Evolutionary conservation across 2,888 invertebrate species (phyloP).

Genomic region (Frankliniella intonsa): DNA sequence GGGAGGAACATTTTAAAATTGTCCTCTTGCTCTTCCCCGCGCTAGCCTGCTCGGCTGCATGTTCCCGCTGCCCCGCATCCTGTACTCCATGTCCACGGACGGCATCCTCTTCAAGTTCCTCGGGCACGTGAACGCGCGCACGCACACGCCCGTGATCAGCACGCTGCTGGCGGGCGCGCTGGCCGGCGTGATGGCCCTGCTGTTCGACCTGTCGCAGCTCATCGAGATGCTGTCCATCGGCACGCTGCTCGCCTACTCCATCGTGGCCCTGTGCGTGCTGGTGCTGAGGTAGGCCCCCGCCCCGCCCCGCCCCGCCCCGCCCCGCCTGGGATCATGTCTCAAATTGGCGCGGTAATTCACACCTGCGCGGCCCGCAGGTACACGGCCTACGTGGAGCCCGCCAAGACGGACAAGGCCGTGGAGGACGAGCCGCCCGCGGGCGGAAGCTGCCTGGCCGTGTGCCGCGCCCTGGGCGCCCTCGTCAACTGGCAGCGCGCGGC

Average conservation of each 20-base stretch:
- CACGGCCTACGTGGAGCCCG: conserved; percentile 11
- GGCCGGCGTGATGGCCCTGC: conserved; percentile 72
- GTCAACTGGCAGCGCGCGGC: background rate
- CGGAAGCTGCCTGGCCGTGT: background rate
- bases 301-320: too few species aligned
- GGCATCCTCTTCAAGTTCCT: conserved; percentile 75
- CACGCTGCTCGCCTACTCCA: conserved; percentile 82
- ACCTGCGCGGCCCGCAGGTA: background rate
- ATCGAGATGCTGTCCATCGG: conserved; percentile 98
- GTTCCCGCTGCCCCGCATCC: conserved; percentile 78
- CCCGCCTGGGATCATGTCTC: too few species aligned
- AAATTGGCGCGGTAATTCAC: too few species aligned
- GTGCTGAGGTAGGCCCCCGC: conserved; percentile 64
- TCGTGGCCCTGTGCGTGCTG: conserved; percentile 85
- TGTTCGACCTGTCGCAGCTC: conserved; percentile 85
- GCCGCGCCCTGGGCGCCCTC: background rate
- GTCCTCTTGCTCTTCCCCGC: too few species aligned
- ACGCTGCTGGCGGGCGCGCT: conserved; percentile 64
- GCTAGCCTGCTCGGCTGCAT: conserved; percentile 73
- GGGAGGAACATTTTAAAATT: too few species aligned
- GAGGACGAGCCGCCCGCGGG: background rate
- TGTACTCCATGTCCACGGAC: conserved; percentile 86
- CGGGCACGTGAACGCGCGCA: conserved; percentile 62
- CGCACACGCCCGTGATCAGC: conserved; percentile 72
- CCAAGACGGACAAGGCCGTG: background rate